These are phyloP conservation scores for Hirtodrosophila duncani DNA, from an alignment of 2,888 invertebrate species.

Conservation along the genomic window DNA sequence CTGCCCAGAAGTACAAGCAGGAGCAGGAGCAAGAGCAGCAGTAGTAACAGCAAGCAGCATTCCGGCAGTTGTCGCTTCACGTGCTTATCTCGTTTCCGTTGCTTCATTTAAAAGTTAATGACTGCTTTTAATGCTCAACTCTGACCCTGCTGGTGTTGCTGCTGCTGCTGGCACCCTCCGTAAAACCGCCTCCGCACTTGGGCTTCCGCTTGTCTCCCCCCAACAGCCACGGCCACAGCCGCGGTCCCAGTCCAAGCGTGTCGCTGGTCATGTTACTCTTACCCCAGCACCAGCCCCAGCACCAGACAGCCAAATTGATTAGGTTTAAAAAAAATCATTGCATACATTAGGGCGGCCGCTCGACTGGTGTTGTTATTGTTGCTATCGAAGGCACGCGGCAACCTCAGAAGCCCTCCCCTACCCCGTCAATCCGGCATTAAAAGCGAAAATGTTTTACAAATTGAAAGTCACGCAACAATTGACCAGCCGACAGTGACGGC, in stretches of 20 bases:
- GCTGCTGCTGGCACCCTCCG: constrained; percentile 12
- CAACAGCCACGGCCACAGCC: not conserved
- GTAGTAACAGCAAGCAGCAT: not conserved
- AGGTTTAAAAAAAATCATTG: constrained; percentile 59
- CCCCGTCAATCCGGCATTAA: constrained; percentile 12
- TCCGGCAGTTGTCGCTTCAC: constrained; percentile 46
- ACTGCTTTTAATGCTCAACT: constrained; percentile 64
- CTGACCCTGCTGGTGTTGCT: not conserved
- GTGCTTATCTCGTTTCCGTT: constrained; percentile 74
- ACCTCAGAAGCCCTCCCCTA: not conserved
- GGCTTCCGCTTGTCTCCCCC: constrained; percentile 28
- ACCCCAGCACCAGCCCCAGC: too few species aligned
- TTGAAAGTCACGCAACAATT: constrained; percentile 76
- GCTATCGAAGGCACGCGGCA: constrained; percentile 1
- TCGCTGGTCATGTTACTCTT: constrained; percentile 48
- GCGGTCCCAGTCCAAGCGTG: not conserved
- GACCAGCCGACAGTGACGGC: constrained; percentile 18
- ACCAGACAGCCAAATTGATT: constrained; percentile 71
- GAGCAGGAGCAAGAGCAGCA: not conserved
- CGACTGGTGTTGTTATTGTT: not conserved
- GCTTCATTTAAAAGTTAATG: constrained; percentile 73
- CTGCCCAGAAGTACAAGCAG: constrained; percentile 35
- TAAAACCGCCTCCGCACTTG: constrained; percentile 9
- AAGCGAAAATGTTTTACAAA: constrained; percentile 64
- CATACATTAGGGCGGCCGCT: constrained; percentile 52